Base-by-base conservation (phyloP, 2,113 vertebrate genomes). In the Nibea albiflora region DNA sequence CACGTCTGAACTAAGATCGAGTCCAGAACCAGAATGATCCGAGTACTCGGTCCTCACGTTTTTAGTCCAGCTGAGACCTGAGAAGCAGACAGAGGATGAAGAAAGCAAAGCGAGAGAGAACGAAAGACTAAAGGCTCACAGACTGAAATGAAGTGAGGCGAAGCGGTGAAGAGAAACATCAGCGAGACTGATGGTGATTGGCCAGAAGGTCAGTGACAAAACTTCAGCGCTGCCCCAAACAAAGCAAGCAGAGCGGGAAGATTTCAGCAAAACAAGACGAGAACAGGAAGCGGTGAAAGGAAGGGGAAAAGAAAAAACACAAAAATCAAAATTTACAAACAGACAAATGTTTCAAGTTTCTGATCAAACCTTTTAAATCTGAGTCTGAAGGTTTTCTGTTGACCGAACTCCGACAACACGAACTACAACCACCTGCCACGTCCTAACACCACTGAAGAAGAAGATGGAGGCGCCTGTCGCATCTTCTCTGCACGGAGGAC, bases 21-120 rank as follows among this genome's bases (percentile, higher is more conserved):
- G 83, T 88, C 88, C 86, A 75, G 81, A 85, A 63, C 63, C 87
- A 4, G 81, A 88, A 65, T n/a, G 82, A 84, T 85, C 80, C 81
- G 63, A 89, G 88, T 20, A 80, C 85, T 84, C 88, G 75, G 84
- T 89, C 90, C 90, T 89, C 90, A 64, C 57, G 80, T 53, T 63
- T 65, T 83, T 63, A 88, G 90, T 93, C 92, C 92, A 28, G 89
- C 83, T 88, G 91, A 89, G 86, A 90, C 91, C 91, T 90, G 90
- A 88, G 89, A 91, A 60, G 81, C 84, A 91, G 90, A 92, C 76
- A 91, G 90, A 88, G 80, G 50, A 91, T 86, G 90, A 73, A 80
- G 57, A 72, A 70, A 84, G 84, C 79, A 73, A 70, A 88, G 78
- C 68, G 11, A 47, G 24, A 50, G 58, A 39, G 61, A 67, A 31